phyloP scores from a whole-genome alignment of 2,797 vertebrate genomes.

The Denticeps clupeoides region DNA sequence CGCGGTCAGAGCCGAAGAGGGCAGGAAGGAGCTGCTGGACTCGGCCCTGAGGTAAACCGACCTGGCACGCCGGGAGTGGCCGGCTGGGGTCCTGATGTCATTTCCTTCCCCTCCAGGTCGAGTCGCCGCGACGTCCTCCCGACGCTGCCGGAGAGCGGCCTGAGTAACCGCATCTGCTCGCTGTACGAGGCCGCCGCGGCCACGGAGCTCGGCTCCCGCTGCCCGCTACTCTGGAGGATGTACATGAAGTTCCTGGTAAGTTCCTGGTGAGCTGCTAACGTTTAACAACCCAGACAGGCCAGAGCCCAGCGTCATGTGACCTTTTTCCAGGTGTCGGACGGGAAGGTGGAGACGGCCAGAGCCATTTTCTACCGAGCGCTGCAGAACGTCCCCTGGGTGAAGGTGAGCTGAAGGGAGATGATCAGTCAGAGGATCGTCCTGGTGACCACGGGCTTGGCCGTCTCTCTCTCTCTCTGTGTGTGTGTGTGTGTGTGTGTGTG shows the following conservation, averaged over 20 bases:
- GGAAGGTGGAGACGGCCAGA: slow-evolving; percentile 71
- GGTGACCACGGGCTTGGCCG: too few species aligned
- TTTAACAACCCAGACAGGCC: too few species aligned
- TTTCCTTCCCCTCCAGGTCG: slow-evolving; percentile 21
- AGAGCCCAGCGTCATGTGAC: too few species aligned
- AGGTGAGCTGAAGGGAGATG: too few species aligned
- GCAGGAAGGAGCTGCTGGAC: slow-evolving; percentile 75
- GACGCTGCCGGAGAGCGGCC: slow-evolving; percentile 74
- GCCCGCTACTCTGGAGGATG: slow-evolving; percentile 88
- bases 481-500: slow-evolving; percentile 5
- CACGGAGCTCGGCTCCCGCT: slow-evolving; percentile 66
- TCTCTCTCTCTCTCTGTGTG: background rate
- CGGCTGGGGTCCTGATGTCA: too few species aligned
- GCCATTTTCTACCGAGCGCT: slow-evolving; percentile 90
- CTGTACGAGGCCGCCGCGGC: slow-evolving; percentile 74
- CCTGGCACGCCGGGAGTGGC: too few species aligned
- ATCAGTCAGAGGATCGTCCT: too few species aligned
- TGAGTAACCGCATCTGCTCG: slow-evolving; percentile 75
- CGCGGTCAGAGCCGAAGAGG: slow-evolving; percentile 76
- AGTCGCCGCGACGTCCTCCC: slow-evolving; percentile 37
- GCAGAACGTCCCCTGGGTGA: slow-evolving; percentile 88
- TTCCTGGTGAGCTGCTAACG: too few species aligned
- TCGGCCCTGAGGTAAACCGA: slow-evolving; percentile 78
- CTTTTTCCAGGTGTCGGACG: slow-evolving; percentile 67
- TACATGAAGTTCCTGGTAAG: slow-evolving; percentile 85